Conservation (phyloP, 2,888 invertebrate species). For the Polietes domitor region DNA sequence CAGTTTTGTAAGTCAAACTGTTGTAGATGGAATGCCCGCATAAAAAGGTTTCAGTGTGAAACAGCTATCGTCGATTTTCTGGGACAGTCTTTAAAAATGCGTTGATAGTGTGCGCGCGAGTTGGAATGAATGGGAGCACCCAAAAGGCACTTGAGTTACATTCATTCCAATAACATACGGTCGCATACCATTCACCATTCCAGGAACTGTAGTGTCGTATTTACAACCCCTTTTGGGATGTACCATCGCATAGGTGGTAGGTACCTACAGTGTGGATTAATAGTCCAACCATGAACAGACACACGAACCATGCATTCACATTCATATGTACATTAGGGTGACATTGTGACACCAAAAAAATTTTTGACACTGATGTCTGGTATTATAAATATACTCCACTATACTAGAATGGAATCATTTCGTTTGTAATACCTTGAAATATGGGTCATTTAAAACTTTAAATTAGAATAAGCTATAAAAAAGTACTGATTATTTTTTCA, state of each 20-base stretch:
- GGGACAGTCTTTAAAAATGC: slow-evolving; percentile 3
- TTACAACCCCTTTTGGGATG: slow-evolving; percentile 16
- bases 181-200: background rate
- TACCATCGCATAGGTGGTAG: background rate
- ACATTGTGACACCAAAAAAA: no score
- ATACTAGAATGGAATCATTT: no score
- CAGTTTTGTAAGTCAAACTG: no score
- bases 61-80: no score
- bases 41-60: no score
- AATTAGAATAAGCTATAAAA: no score
- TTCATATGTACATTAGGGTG: background rate
- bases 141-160: slow-evolving; percentile 9
- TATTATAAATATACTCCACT: no score
- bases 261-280: background rate
- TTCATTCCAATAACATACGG: background rate
- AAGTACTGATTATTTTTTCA: no score
- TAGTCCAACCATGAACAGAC: background rate
- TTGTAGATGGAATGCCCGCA: no score
- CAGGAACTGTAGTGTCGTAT: background rate
- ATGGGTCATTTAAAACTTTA: no score
- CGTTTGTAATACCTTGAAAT: no score
- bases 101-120: background rate
- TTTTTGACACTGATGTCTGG: no score
- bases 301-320: background rate
- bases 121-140: background rate